These are phyloP conservation scores for Indicator maculatus DNA, from an alignment of 2,113 vertebrate genomes.

Conservation along the genomic window DNA sequence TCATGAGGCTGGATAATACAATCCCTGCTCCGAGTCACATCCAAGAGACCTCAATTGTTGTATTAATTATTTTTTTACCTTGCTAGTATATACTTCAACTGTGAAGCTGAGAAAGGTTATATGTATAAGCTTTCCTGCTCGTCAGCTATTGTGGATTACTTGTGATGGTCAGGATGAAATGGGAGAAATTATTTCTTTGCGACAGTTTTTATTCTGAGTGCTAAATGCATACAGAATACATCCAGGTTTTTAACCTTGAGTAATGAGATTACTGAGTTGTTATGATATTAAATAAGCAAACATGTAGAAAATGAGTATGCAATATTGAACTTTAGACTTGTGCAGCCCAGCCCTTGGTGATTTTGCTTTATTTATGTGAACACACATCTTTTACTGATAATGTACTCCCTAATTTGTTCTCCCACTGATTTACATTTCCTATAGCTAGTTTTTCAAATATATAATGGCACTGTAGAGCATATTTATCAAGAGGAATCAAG, in stretches of 20 bases:
- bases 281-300: not conserved
- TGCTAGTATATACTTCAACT: not conserved
- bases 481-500: slow-evolving; percentile 52
- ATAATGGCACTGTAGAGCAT: not conserved
- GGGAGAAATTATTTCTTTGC: not conserved
- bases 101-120: not conserved
- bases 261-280: not conserved
- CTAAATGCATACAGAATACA: not conserved
- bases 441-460: not conserved
- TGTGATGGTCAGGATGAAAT: not conserved
- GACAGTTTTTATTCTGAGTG: not conserved
- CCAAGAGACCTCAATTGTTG: not conserved
- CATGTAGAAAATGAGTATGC: not conserved
- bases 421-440: slow-evolving; percentile 21
- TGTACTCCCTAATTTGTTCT: slow-evolving; percentile 28
- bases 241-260: not conserved
- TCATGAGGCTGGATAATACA: not conserved
- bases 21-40: not conserved
- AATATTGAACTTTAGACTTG: not conserved
- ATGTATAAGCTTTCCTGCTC: not conserved
- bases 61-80: not conserved
- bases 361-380: not conserved
- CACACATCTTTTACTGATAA: slow-evolving; percentile 14
- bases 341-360: not conserved
- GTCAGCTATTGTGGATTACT: not conserved